Evolutionary conservation across 2,888 invertebrate genomes (phyloP).

Genomic region (Ochropleura leucogaster): DNA sequence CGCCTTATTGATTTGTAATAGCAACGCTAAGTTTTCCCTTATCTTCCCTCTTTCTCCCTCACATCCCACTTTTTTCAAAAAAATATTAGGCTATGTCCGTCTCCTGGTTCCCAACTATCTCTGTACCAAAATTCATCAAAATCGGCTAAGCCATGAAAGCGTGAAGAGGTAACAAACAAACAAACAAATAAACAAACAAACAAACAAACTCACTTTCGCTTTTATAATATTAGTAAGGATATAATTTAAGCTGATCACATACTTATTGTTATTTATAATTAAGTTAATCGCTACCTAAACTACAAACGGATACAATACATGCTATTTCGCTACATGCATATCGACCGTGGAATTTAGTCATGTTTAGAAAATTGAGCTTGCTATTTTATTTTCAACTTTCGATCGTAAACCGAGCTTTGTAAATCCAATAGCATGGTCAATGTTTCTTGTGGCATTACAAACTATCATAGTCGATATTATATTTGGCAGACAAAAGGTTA

Average conservation of each 20-base stretch:
- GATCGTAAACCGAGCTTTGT: background rate
- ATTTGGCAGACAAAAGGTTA: slow-evolving; percentile 82
- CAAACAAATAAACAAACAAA: no score
- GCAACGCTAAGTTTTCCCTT: no score
- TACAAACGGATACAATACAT: slow-evolving; percentile 40
- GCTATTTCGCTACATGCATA: slow-evolving; percentile 56
- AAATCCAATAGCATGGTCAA: background rate
- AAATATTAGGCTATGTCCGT: no score
- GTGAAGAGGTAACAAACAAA: no score
- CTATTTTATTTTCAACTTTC: background rate
- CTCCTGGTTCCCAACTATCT: no score
- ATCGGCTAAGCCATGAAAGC: no score
- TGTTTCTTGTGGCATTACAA: background rate
- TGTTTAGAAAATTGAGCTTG: background rate
- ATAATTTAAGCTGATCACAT: slow-evolving; percentile 37
- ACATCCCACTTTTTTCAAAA: no score
- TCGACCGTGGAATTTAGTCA: background rate
- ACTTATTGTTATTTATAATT: slow-evolving; percentile 44
- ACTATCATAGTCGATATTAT: slow-evolving; percentile 3
- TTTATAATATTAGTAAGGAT: no score
- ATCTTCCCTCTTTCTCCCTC: no score
- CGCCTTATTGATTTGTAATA: no score
- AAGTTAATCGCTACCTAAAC: slow-evolving; percentile 42
- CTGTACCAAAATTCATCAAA: no score
- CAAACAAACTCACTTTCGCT: no score